Evolutionary conservation across 1,140 invertebrate species (phyloP).

Genomic region (Halotydeus destructor): DNA sequence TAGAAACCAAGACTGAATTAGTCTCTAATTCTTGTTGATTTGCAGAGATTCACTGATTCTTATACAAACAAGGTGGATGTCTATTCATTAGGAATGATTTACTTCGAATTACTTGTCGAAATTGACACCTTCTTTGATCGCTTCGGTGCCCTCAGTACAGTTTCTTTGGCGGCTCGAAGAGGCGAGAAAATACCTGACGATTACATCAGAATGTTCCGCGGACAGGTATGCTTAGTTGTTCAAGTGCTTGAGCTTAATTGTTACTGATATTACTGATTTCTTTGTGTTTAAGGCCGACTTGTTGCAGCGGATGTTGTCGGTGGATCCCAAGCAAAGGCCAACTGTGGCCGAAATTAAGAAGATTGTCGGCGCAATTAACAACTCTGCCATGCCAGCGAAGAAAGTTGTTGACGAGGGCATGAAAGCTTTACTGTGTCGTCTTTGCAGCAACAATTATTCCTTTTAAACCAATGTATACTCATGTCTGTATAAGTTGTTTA

Average conservation of each 20-base stretch:
- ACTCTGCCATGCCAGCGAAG: too few relatives aligned
- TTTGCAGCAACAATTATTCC: too few relatives aligned
- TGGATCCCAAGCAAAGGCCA: conserved; percentile 44
- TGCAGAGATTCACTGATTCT: conserved; percentile 48
- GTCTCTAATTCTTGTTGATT: conserved; percentile 81
- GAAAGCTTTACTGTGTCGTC: too few relatives aligned
- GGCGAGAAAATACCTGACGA: too few relatives aligned
- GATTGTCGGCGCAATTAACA: too few relatives aligned
- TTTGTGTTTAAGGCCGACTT: conserved; percentile 40
- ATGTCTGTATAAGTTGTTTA: too few relatives aligned
- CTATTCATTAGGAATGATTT: conserved; percentile 77
- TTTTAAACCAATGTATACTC: too few relatives aligned
- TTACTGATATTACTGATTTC: conserved; percentile 4
- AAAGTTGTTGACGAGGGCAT: too few relatives aligned
- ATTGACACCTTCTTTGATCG: too few relatives aligned
- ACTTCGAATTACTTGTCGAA: conserved; percentile 71
- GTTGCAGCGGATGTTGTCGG: conserved; percentile 49
- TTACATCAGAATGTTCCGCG: too few relatives aligned
- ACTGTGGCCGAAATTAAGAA: conserved; percentile 41
- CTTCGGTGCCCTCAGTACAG: too few relatives aligned
- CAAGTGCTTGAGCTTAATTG: background rate
- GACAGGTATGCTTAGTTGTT: too few relatives aligned
- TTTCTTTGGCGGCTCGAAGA: conserved; percentile 12
- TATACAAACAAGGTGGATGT: conserved; percentile 94
- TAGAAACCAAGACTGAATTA: conserved; percentile 59